Evolutionary conservation across 2,797 vertebrate genomes (phyloP), one percentile per base, ranked within the genome.

Genomic region (Ibycter americanus): DNA sequence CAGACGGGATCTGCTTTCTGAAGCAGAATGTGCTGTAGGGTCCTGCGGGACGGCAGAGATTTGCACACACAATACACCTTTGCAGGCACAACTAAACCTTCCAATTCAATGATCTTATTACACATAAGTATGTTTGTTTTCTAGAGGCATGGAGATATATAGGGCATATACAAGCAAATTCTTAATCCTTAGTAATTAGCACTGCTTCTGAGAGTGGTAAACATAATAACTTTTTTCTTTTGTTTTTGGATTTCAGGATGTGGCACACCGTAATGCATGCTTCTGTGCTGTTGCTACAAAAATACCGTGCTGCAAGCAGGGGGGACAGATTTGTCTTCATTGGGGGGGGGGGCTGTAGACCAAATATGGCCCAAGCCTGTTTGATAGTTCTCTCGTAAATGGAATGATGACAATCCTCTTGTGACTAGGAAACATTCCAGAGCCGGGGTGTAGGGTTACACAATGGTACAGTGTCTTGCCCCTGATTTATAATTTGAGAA

Each of bases 401-500:
- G 93, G 95, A 97, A 97, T 90, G 81, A 97, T 96, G 97, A 97
- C 96, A 97, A 96, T 96, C 94, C 96, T 90, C 95, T 96, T 96
- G 93, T 96, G 94, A 96, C 88, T 93, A 94, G 96, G 96, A 97
- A 97, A 93, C 88, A 96, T 97, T 97, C 97, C 97, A 97, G 95
- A 94, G 92, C 83, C 2, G 0, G 94, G 91, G 95, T 97, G 93
- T 97, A 94, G 92, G 72, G 95, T 96, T 97, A 96, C 95, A 96
- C 96, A 97, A 96, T 96, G 93, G 94, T 94, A 97, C 95, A 96
- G 96, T 97, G 96, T 97, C 96, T 96, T 90, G 88, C 92, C 93
- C 81, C 78, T 96, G 97, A 97, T 97, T 97, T 97, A 97, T 97
- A 96, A 97, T 97, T 97, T 97, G 95, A 96, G 94, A 94, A 96